phyloP scores from a whole-genome alignment of 2,113 vertebrate species.

The Poecilia latipinna region DNA sequence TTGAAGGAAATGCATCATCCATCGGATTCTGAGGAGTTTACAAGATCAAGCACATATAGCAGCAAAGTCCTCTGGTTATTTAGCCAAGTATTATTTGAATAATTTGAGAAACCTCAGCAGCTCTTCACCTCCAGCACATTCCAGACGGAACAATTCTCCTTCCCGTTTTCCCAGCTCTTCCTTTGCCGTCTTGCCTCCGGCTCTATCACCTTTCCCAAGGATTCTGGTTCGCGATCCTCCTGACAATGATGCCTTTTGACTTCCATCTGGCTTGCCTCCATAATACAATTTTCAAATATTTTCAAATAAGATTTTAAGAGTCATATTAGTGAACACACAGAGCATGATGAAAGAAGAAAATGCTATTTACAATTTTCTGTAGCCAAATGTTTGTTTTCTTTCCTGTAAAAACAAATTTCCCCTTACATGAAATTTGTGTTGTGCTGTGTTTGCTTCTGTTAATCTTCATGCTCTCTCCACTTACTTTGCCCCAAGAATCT shows the following conservation, averaged over 20 bases:
- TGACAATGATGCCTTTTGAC: slow-evolving; percentile 29
- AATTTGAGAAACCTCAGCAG: not conserved
- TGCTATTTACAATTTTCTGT: not conserved
- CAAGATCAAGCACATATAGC: not conserved
- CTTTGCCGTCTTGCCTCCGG: slow-evolving; percentile 22
- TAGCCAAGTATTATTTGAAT: not conserved
- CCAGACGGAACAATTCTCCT: not conserved
- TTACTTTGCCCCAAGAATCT: slow-evolving; percentile 3
- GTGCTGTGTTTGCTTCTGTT: not conserved
- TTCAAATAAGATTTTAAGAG: not conserved
- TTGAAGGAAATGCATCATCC: not conserved
- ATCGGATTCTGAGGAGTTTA: not conserved
- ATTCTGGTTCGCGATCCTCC: slow-evolving; percentile 11
- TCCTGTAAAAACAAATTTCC: not conserved
- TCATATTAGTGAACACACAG: not conserved
- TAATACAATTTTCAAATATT: not conserved
- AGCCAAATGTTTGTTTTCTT: not conserved
- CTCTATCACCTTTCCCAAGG: slow-evolving; percentile 47
- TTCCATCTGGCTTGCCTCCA: slow-evolving; percentile 14
- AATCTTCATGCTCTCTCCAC: not conserved
- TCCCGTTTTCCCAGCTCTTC: not conserved
- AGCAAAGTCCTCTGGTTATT: not conserved
- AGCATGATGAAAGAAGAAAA: not conserved
- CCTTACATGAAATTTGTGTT: not conserved
- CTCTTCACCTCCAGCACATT: not conserved